Evolutionary conservation across 2,797 vertebrate genomes (phyloP).

Genomic region (Dallia pectoralis): DNA sequence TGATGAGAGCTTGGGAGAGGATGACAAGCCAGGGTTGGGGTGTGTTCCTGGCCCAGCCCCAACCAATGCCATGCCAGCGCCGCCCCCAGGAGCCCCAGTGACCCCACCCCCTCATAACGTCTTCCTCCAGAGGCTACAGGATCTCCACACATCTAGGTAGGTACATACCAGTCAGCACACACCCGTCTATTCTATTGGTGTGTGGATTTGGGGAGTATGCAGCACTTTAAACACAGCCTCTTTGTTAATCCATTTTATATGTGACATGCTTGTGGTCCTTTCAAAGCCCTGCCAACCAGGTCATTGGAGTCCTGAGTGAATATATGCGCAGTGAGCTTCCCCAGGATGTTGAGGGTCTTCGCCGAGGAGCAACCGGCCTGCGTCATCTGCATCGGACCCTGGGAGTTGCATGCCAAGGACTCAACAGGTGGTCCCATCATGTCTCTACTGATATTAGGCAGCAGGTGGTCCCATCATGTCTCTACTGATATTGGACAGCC

Average conservation of each 20-base stretch:
- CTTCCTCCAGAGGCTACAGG: conserved; percentile 74
- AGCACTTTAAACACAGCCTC: neutral
- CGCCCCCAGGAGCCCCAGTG: conserved; percentile 42
- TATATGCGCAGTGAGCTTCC: conserved; percentile 77
- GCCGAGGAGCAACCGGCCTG: conserved; percentile 70
- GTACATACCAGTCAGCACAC: neutral
- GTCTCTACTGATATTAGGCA: neutral
- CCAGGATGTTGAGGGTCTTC: conserved; percentile 76
- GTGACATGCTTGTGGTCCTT: neutral
- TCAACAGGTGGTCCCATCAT: conserved; percentile 67
- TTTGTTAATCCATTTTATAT: neutral
- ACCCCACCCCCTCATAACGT: conserved; percentile 53
- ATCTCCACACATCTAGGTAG: conserved; percentile 70
- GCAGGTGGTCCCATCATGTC: too few relatives aligned
- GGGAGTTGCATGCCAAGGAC: conserved; percentile 67
- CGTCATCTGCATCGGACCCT: conserved; percentile 72
- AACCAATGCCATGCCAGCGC: conserved; percentile 36
- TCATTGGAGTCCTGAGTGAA: conserved; percentile 71
- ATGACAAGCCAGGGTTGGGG: conserved; percentile 66
- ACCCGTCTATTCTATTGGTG: neutral
- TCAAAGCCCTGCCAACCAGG: conserved; percentile 64
- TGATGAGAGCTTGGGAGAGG: conserved; percentile 80
- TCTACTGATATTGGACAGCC: too few relatives aligned
- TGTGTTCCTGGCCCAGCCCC: conserved; percentile 32
- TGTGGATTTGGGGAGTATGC: neutral